Percentiles rank a stretch among this genome's conserved stretches.
These are phyloP conservation scores for Hormaphis cornu DNA, from an alignment of 1,140 invertebrate genomes.

Conservation along the genomic window DNA sequence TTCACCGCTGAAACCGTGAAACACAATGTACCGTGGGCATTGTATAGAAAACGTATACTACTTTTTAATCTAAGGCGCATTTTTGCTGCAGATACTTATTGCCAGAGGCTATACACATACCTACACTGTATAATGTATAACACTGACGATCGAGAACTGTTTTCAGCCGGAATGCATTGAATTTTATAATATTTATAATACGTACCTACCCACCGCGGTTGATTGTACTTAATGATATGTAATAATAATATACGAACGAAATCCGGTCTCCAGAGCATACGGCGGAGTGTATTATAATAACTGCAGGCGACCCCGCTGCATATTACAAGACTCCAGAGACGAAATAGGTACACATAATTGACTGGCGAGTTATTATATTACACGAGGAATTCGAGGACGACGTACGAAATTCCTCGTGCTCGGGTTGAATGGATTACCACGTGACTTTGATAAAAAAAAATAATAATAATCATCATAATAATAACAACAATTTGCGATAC, in stretches of 20 bases:
- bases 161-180: not conserved
- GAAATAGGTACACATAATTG: slow-evolving; percentile 2
- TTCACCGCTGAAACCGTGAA: too few relatives aligned
- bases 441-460: not conserved
- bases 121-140: too few relatives aligned
- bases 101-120: not conserved
- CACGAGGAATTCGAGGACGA: slow-evolving; percentile 6
- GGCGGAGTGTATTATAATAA: too few relatives aligned
- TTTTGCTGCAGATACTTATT: too few relatives aligned
- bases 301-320: too few relatives aligned
- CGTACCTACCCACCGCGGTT: not conserved
- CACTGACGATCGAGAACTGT: not conserved
- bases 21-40: too few relatives aligned
- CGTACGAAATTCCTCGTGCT: slow-evolving; percentile 12
- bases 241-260: not conserved
- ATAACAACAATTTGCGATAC: not conserved
- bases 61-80: too few relatives aligned
- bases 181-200: too few relatives aligned
- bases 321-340: not conserved
- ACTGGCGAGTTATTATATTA: slow-evolving; percentile 9
- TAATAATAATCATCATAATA: not conserved
- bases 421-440: slow-evolving; percentile 10
- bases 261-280: slow-evolving; percentile 5
- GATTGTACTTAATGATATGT: too few relatives aligned
- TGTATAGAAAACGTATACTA: too few relatives aligned